A percentile compares a stretch with the other conserved stretches of the same genome.
phyloP scores from a whole-genome alignment of 2,888 invertebrate genomes.

The Hemithea aestivaria region DNA sequence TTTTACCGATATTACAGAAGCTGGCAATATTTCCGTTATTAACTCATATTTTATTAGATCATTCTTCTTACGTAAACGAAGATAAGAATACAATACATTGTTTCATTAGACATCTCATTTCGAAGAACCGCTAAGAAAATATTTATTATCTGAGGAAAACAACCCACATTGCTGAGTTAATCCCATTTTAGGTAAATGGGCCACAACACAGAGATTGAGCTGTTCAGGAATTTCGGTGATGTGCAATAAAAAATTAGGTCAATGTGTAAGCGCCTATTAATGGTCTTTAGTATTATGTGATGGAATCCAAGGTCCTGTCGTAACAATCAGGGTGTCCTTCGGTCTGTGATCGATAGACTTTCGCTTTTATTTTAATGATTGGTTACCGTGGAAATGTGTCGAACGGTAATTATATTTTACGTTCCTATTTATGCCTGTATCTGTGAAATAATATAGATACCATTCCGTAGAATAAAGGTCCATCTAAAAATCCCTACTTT shows the following conservation, averaged over 20 bases:
- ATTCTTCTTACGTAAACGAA: too few species aligned
- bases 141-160: conserved; percentile 2
- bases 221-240: conserved; percentile 28
- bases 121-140: not conserved
- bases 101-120: not conserved
- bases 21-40: too few species aligned
- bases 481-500: too few species aligned
- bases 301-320: conserved; percentile 19
- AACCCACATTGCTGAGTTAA: conserved; percentile 13
- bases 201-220: conserved; percentile 22
- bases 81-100: too few species aligned
- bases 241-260: conserved; percentile 35
- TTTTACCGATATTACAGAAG: too few species aligned
- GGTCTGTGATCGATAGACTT: conserved; percentile 22
- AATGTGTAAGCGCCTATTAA: conserved; percentile 26
- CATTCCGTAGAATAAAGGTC: too few species aligned
- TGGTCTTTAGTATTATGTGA: conserved; percentile 20
- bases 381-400: not conserved
- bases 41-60: too few species aligned
- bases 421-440: too few species aligned
- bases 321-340: conserved; percentile 22
- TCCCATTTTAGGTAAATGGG: conserved; percentile 11
- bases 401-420: not conserved
- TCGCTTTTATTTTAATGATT: conserved; percentile 11
- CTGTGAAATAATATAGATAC: too few species aligned